Base-by-base conservation (phyloP, 2,888 invertebrate species). In the Aphodius granarius region DNA sequence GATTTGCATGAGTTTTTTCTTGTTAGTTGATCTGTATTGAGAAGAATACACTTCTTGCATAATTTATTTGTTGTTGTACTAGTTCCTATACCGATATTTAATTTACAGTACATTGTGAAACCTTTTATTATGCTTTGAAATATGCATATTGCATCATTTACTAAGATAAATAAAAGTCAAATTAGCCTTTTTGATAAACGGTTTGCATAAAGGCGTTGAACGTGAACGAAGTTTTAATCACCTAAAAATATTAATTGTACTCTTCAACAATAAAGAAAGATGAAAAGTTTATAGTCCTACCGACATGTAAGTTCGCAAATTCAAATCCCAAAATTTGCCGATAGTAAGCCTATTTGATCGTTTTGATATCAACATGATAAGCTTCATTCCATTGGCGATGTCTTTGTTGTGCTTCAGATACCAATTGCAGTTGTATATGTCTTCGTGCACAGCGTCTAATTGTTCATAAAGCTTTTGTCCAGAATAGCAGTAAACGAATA, bases 301-400 rank as follows among this genome's bases (percentile, higher is more conserved):
- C 16, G 68, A 68, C 68, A 68, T 68, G 21, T 68, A 68, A 20
- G 68, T 68, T 20, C 21, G 20, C 22, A 68, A 68, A 19, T 68
- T 68, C n/a, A 68, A 20, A n/a, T 68, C 68, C 68, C 68, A 68
- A 68, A 21, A 68, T 15, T 22, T 22, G 6, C 68, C 68, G 19
- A 68, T 68, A 5, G 68, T 68, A n/a, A 68, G 22, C 22, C 22
- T 68, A 20, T 68, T 68, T 6, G 68, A 22, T 18, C 19, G 20
- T n/a, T 68, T 68, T 9, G 68, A 68, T 22, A 68, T 68, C 22
- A 68, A 20, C n/a, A 68, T 68, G 13, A 68, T 21, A 18, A 21
- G n/a, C 9, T 20, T n/a, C 68, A 68, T 21, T 0, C 21, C 19
- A 13, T 68, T 68, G n/a, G 9, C 6, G 5, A 68, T n/a, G 13